Evolutionary conservation across 2,113 vertebrate species (phyloP), one percentile per base, ranked within the genome.

Genomic region (Aphyosemion australe): DNA sequence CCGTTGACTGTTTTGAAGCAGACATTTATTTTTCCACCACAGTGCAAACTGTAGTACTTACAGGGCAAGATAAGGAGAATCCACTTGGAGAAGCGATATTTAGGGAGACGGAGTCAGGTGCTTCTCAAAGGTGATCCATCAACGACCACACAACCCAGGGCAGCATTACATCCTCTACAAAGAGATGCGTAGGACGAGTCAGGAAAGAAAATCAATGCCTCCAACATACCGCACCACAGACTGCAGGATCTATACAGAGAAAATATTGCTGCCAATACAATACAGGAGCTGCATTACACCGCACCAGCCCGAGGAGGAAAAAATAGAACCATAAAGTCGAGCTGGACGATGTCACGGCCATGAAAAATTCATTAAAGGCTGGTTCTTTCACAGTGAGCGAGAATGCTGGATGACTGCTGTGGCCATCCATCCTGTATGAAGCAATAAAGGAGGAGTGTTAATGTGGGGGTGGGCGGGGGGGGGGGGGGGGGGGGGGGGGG

Each of bases 241-340:
- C 49, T 45, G 48, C 70, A 62, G 48, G 65, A 84, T 76, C 77
- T 39, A 81, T 79, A 81, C 61, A 7, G 63, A 77, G 64, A 74
- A 85, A 81, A 85, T 74, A 83, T 79, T n/a, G 72, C 72, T 82
- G 72, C 80, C 83, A 77, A 72, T 75, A 74, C 5, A 4, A 74
- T 9, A 5, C 4, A 2, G 45, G 37, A 48, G 61, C 64, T 57
- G 72, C 65, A 72, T 57, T 43, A 53, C 53, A 32, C 52, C 12
- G 64, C 58, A 72, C 60, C 20, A 65, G 65, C 69, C 45, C 0
- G 31, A 67, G 61, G 78, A 72, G 69, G 45, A 66, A 77, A 48
- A 74, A 69, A 69, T 66, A 64, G 61, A 72, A 3, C 67, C 57
- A 78, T 78, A 70, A 76, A 80, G 58, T 21, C 63, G 57, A 78